Evolutionary conservation across 2,888 invertebrate species (phyloP).

Genomic region (Tetropium fuscum): DNA sequence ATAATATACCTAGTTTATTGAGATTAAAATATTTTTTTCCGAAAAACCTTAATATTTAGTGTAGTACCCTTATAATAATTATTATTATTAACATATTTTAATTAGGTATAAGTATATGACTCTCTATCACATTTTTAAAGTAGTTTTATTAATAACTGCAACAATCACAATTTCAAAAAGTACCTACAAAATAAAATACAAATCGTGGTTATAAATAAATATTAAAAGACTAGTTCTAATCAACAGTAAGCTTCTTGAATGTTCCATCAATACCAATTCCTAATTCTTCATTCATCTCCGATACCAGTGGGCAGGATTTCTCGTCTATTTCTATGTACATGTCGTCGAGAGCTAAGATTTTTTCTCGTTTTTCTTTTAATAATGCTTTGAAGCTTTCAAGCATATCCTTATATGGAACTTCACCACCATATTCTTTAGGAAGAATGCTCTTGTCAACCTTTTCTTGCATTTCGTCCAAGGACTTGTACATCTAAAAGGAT

Average conservation of each 20-base stretch:
- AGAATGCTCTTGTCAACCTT: slow-evolving; percentile 80
- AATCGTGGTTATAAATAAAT: no score
- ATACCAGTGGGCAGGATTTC: slow-evolving; percentile 61
- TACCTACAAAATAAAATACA: neutral
- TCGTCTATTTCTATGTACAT: slow-evolving; percentile 80
- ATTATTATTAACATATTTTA: slow-evolving; percentile 3
- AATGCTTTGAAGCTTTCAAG: slow-evolving; percentile 79
- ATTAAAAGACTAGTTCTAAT: slow-evolving; percentile 68
- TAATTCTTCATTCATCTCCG: slow-evolving; percentile 74
- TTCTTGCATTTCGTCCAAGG: slow-evolving; percentile 77
- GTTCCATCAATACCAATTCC: slow-evolving; percentile 83
- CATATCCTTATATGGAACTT: slow-evolving; percentile 83
- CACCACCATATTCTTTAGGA: slow-evolving; percentile 91
- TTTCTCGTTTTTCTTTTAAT: slow-evolving; percentile 73
- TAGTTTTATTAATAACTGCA: slow-evolving; percentile 5
- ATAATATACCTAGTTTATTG: neutral
- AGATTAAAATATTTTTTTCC: neutral
- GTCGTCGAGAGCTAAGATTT: slow-evolving; percentile 78
- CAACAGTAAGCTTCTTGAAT: slow-evolving; percentile 86
- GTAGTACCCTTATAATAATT: no score
- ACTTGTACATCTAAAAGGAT: slow-evolving; percentile 76
- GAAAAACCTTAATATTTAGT: slow-evolving; percentile 6
- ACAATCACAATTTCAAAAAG: slow-evolving; percentile 16
- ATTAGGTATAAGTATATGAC: neutral
- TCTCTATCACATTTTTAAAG: slow-evolving; percentile 12